Evolutionary conservation across 2,797 vertebrate genomes (phyloP).

Genomic region (Semaprochilodus insignis): DNA sequence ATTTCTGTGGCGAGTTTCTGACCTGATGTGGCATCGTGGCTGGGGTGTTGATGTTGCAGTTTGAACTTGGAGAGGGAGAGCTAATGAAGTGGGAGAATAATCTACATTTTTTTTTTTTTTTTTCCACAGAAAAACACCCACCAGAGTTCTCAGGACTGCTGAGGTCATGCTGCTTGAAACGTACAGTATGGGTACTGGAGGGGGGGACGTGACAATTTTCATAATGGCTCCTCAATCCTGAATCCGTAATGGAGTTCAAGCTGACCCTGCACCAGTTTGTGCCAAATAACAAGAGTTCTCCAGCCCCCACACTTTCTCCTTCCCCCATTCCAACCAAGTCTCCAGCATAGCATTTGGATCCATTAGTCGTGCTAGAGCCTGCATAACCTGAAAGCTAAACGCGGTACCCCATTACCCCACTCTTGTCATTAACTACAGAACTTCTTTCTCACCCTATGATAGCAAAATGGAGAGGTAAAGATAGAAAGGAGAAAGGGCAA

Average conservation of each 20-base stretch:
- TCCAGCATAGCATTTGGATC: conserved; percentile 16
- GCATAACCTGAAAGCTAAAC: conserved; percentile 68
- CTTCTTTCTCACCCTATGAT: conserved; percentile 27
- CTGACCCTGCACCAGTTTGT: conserved; percentile 62
- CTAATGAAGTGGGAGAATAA: conserved; percentile 32
- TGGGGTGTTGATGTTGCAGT: conserved; percentile 7
- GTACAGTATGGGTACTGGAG: background rate
- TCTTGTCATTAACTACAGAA: conserved; percentile 68
- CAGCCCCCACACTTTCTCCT: background rate
- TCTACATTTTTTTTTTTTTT: conserved; percentile 7
- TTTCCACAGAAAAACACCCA: conserved; percentile 6
- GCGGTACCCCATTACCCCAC: conserved; percentile 69
- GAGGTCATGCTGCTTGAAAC: conserved; percentile 42
- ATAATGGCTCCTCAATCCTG: conserved; percentile 59
- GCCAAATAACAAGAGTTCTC: conserved; percentile 1
- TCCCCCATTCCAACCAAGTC: background rate
- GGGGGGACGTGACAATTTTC: conserved; percentile 55
- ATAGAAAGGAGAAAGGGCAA: conserved; percentile 45
- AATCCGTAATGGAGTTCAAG: conserved; percentile 60
- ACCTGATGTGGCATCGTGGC: background rate
- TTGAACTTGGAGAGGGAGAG: background rate
- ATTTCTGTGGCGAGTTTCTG: conserved; percentile 15
- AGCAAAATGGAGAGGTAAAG: conserved; percentile 9
- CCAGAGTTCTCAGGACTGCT: conserved; percentile 42
- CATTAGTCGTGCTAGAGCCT: conserved; percentile 62